These are phyloP conservation scores for Plectrocnemia conspersa DNA, from an alignment of 1,140 invertebrate genomes.

Conservation along the genomic window DNA sequence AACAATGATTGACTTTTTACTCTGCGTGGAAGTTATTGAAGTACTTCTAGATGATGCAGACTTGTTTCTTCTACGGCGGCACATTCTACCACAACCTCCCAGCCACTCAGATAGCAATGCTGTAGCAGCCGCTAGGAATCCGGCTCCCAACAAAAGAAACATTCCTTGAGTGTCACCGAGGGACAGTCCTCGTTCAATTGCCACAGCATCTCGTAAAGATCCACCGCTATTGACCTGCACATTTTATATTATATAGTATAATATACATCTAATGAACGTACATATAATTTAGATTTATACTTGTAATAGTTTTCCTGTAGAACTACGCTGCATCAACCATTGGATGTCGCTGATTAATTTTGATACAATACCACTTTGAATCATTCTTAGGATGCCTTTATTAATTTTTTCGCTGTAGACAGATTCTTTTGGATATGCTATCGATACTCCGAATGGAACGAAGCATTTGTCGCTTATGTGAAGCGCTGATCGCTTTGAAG, in stretches of 20 bases:
- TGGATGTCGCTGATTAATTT: conserved; percentile 64
- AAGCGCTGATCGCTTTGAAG: conserved; percentile 57
- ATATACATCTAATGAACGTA: too few relatives aligned
- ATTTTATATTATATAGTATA: conserved; percentile 1
- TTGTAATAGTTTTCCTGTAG: conserved; percentile 55
- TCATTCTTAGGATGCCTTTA: conserved; percentile 52
- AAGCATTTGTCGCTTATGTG: conserved; percentile 69
- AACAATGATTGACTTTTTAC: conserved; percentile 12
- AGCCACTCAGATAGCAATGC: conserved; percentile 58
- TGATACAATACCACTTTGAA: conserved; percentile 59
- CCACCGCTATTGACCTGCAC: conserved; percentile 24
- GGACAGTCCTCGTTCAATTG: conserved; percentile 63
- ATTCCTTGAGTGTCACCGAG: conserved; percentile 73
- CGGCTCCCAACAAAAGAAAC: conserved; percentile 66
- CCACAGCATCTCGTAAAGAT: conserved; percentile 40
- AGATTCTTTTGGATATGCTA: conserved; percentile 57
- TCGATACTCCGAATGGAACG: conserved; percentile 59
- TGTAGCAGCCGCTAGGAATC: conserved; percentile 56
- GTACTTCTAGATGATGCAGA: conserved; percentile 17
- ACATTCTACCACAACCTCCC: conserved; percentile 59
- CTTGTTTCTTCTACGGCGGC: conserved; percentile 39
- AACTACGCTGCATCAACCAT: conserved; percentile 61
- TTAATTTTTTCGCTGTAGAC: conserved; percentile 58
- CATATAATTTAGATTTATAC: conserved; percentile 39
- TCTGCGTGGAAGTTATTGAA: conserved; percentile 2